Base-by-base conservation (phyloP, 2,888 invertebrate genomes). In the Amiota communis region DNA sequence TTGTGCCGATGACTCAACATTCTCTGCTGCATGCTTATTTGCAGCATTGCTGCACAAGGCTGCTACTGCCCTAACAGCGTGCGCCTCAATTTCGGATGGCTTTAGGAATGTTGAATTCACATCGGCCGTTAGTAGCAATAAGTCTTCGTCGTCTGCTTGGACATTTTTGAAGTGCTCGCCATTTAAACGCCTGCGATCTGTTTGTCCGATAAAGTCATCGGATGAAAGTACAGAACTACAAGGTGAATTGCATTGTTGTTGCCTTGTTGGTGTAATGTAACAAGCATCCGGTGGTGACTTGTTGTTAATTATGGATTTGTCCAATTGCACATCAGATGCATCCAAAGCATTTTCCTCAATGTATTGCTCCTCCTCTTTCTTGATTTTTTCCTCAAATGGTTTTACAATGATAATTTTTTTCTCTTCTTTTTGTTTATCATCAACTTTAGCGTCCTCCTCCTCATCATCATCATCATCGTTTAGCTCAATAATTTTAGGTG, bases 171-270 rank as follows among this genome's bases (percentile, higher is more conserved):
- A 72, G 13, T 83, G 36, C 6, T 36, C 84, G 1, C 82, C 79
- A 13, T 86, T 73, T 51, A 89, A 71, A 2, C 88, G 87, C 36
- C 80, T 78, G 2, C 86, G 87, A 74, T 90, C 90, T 17, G 80
- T 84, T 61, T 87, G 88, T 0, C 86, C 88, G 76, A 90, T 89
- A 51, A 90, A 90, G 74, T 90, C 90, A 81, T 90, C 90, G 10
- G 86, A 86, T 1, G 88, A 88, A 56, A 89, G 72, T 10, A 88
- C 86, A 1, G 89, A 89, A 8, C 64, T 84, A 69, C 83, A 83
- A 1, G 90, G 89, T 1, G 88, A 88, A 13, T 79, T 79, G 61
- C 86, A 86, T 82, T 82, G 13, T 77, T 72, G 47, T 72, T 79
- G n/a, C n/a, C 75, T 63, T 20, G 15, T 12, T 36, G 23, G 63